Evolutionary conservation across 2,888 invertebrate species (phyloP).

Genomic region (Tetanocera ferruginea): DNA sequence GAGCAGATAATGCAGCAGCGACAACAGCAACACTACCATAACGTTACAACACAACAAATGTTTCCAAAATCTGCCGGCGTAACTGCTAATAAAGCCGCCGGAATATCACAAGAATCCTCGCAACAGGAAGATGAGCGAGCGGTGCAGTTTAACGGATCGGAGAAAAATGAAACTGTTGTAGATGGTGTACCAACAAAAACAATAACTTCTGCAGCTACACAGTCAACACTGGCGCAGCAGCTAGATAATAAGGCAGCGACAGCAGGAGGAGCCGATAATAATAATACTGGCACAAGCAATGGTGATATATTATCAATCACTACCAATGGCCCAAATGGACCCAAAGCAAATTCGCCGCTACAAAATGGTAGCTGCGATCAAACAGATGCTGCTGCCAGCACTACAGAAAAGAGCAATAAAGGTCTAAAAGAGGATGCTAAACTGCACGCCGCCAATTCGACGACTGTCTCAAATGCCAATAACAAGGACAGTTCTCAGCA

Average conservation of each 20-base stretch:
- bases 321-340: conserved; percentile 16
- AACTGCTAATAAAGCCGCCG: neutral
- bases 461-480: neutral
- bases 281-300: conserved; percentile 18
- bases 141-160: neutral
- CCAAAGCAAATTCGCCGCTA: neutral
- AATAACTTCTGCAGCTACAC: conserved; percentile 44
- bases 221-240: conserved; percentile 57
- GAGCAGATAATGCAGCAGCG: conserved; percentile 68
- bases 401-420: neutral
- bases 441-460: neutral
- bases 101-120: neutral
- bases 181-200: conserved; percentile 8
- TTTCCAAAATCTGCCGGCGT: conserved; percentile 58
- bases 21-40: conserved; percentile 65
- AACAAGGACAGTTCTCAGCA: conserved; percentile 18
- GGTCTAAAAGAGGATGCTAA: neutral
- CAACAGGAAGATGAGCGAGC: neutral
- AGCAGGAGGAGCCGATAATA: conserved; percentile 22
- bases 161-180: neutral
- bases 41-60: conserved; percentile 63
- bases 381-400: conserved; percentile 51
- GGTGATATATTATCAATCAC: neutral
- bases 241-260: conserved; percentile 57
- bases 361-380: conserved; percentile 49